A percentile compares a stretch with the other conserved stretches of the same genome.
Conservation (phyloP, 2,797 vertebrate genomes). For the Rhinichthys osculus region DNA sequence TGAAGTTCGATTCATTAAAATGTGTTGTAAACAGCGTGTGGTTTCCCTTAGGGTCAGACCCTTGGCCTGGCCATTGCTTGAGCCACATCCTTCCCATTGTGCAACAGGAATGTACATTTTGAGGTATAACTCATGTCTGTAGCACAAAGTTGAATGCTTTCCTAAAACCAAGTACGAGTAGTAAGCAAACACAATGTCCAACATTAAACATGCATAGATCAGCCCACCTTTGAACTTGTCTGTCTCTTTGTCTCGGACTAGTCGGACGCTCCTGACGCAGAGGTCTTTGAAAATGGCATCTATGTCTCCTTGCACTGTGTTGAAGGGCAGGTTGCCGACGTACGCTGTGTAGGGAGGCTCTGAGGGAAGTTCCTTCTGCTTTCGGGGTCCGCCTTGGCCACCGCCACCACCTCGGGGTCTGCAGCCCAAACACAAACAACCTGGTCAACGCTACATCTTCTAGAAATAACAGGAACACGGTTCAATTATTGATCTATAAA, state of each 20-base stretch:
- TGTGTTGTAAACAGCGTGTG: not conserved
- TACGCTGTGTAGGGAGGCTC: slow-evolving; percentile 98
- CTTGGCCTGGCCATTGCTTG: not conserved
- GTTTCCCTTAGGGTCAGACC: not conserved
- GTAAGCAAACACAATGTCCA: not conserved
- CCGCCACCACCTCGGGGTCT: slow-evolving; percentile 68
- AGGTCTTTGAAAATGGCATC: slow-evolving; percentile 97
- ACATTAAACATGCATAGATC: not conserved
- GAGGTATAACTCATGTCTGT: no score
- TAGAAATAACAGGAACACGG: not conserved
- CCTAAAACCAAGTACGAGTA: not conserved
- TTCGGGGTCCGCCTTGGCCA: slow-evolving; percentile 82
- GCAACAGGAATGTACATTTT: not conserved
- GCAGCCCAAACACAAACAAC: slow-evolving; percentile 26
- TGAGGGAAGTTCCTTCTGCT: slow-evolving; percentile 95
- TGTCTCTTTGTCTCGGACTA: slow-evolving; percentile 98
- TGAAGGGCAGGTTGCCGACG: slow-evolving; percentile 96
- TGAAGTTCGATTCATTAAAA: not conserved
- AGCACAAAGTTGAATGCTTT: not conserved
- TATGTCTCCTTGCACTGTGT: slow-evolving; percentile 98
- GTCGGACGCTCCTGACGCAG: slow-evolving; percentile 90
- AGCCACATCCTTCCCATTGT: not conserved
- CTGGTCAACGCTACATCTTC: not conserved
- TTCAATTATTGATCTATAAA: not conserved
- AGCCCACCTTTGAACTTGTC: slow-evolving; percentile 98